phyloP scores from a whole-genome alignment of 1,140 invertebrate genomes.

The Drosophila asahinai region DNA sequence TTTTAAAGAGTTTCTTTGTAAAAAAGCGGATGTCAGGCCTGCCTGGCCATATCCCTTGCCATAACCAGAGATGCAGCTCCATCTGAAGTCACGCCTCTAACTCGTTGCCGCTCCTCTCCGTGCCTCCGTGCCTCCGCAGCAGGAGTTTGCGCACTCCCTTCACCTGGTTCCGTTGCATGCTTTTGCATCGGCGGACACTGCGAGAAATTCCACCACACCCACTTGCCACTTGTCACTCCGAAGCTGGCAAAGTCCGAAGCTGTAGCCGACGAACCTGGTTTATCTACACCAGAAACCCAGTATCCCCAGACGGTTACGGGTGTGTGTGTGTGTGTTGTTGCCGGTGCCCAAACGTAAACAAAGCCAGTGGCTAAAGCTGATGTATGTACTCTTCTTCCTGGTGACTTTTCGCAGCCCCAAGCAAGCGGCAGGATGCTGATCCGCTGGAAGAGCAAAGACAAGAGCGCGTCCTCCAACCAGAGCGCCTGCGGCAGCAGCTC shows the following conservation, averaged over 20 bases:
- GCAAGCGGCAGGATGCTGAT: slow-evolving; percentile 85
- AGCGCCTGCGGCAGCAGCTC: slow-evolving; percentile 67
- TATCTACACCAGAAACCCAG: slow-evolving; percentile 28
- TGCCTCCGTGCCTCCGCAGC: slow-evolving; percentile 5
- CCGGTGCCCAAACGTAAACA: slow-evolving; percentile 64
- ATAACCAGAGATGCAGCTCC: slow-evolving; percentile 11
- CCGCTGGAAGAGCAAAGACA: slow-evolving; percentile 87
- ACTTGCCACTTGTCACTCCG: background rate
- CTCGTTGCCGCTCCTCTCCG: slow-evolving; percentile 16
- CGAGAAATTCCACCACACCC: slow-evolving; percentile 49
- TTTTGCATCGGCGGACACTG: slow-evolving; percentile 22
- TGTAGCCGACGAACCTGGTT: slow-evolving; percentile 10
- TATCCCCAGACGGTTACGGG: no score
- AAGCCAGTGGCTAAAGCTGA: slow-evolving; percentile 2
- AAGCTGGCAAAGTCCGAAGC: background rate
- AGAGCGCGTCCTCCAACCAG: slow-evolving; percentile 85
- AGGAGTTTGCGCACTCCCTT: slow-evolving; percentile 30
- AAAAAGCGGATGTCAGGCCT: background rate
- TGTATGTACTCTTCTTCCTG: background rate
- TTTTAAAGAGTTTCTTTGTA: background rate
- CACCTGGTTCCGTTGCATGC: slow-evolving; percentile 31
- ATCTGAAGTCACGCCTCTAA: slow-evolving; percentile 27
- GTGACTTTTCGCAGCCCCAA: background rate
- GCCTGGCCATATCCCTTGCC: background rate
- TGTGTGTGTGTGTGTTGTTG: slow-evolving; percentile 29